Evolutionary conservation across 2,888 invertebrate species (phyloP), one percentile per base, ranked within the genome.

Genomic region (Xanthorhoe spadicearia): DNA sequence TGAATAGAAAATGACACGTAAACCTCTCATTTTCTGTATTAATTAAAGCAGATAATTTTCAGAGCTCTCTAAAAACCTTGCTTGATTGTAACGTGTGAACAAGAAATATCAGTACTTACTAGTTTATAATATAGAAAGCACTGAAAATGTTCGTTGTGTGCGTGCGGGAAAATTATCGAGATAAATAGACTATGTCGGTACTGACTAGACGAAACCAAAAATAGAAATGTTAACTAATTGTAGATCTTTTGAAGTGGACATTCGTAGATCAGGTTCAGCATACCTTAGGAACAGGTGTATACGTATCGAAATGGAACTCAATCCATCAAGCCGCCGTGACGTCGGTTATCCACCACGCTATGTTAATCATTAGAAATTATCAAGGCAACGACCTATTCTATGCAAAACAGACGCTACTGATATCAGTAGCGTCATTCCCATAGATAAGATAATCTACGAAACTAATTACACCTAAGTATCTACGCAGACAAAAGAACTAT

Each of bases 301-400:
- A 63, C 35, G 2, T 49, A 63, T 19, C 55, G 56, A 15, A 15
- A 51, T 62, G 28, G 43, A 59, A n/a, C 18, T 18, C n/a, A n/a
- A 10, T 38, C 35, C 60, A 48, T 55, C 61, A 52, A 48, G 46
- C 61, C 61, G 18, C 49, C 55, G n/a, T 71, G 63, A 71, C 70
- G 68, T 65, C 53, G 23, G 57, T 64, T 19, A 61, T 48, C 53
- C 50, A 28, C 68, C 64, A 51, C 46, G 59, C 54, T 74, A 81
- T 80, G 79, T 74, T 76, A 81, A 81, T 80, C 54, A 71, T 75
- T 80, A 79, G 81, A 80, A 81, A 78, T 77, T 70, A 81, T 80
- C 73, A 76, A 80, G 76, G 73, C 73, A 78, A 84, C 80, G 77
- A 77, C 73, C 81, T 76, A 85, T 85, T 85, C 83, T 85, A 82